phyloP scores from a whole-genome alignment of 2,797 vertebrate species.

The Danionella dracula region DNA sequence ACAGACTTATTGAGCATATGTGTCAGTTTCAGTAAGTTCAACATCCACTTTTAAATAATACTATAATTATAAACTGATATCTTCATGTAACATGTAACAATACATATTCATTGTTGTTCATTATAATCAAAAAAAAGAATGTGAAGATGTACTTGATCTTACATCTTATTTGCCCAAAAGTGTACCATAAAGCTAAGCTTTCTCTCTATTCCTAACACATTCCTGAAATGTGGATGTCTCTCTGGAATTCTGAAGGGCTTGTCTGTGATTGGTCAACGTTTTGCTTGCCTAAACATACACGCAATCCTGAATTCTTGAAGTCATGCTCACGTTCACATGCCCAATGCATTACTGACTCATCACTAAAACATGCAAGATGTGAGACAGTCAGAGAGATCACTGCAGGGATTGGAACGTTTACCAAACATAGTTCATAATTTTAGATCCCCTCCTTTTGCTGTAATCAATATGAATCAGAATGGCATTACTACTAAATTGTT shows the following conservation, averaged over 20 bases:
- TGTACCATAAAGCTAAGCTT: neutral
- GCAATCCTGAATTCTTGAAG: constrained; percentile 24
- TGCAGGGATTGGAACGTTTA: constrained; percentile 21
- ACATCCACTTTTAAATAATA: too few relatives aligned
- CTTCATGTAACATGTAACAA: too few relatives aligned
- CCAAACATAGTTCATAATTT: constrained; percentile 26
- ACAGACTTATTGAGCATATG: too few relatives aligned
- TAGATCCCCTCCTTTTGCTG: constrained; percentile 10
- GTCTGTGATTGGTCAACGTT: constrained; percentile 3
- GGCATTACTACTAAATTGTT: neutral
- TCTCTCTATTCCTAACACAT: neutral
- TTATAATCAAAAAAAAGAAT: too few relatives aligned
- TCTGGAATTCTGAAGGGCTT: neutral
- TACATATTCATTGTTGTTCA: too few relatives aligned
- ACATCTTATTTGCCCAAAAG: too few relatives aligned
- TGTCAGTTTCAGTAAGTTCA: too few relatives aligned
- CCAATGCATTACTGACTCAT: constrained; percentile 46
- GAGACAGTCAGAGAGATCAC: constrained; percentile 36
- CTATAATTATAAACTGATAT: too few relatives aligned
- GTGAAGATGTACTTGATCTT: too few relatives aligned
- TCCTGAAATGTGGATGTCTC: neutral
- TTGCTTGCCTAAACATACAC: neutral
- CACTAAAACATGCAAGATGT: constrained; percentile 44
- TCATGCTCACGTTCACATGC: constrained; percentile 13
- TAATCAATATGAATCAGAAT: constrained; percentile 2